Percentiles rank a stretch among this genome's conserved stretches.
Conservation (phyloP, 2,113 vertebrate genomes). For the Phalacrocorax brasilianus region DNA sequence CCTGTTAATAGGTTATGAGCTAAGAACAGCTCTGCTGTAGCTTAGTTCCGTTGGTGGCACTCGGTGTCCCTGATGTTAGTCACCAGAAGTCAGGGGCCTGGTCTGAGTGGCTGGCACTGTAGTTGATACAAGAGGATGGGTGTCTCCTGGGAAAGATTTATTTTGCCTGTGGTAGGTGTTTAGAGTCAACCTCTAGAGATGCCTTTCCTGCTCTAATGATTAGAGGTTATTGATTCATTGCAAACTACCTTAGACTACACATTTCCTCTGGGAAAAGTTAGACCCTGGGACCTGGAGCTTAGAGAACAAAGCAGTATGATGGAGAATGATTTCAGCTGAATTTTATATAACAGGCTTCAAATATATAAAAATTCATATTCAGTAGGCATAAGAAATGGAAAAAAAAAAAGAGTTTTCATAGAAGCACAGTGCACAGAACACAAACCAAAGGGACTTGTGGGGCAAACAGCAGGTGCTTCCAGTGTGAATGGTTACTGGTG, state of each 20-base stretch:
- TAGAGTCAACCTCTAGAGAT: background rate
- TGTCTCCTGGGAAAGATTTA: background rate
- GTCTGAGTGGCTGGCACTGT: fast-evolving
- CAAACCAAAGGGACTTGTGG: background rate
- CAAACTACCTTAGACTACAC: background rate
- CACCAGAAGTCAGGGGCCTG: background rate
- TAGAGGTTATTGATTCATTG: background rate
- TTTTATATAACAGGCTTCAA: background rate
- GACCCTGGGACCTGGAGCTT: background rate
- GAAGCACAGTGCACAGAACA: background rate
- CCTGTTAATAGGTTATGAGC: background rate
- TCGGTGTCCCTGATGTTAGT: background rate
- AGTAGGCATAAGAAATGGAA: background rate
- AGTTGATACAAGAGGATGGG: background rate
- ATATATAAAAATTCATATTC: background rate
- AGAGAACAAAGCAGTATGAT: background rate
- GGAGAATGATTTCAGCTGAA: background rate
- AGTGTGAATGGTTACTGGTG: background rate
- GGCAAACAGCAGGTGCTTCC: background rate
- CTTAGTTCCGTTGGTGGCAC: background rate
- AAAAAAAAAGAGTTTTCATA: background rate
- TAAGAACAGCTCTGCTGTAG: background rate
- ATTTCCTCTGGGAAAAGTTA: background rate
- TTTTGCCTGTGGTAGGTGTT: background rate
- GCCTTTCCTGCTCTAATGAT: background rate